Base-by-base conservation (phyloP, 1,140 invertebrate species). In the Drosophila grimshawi region DNA sequence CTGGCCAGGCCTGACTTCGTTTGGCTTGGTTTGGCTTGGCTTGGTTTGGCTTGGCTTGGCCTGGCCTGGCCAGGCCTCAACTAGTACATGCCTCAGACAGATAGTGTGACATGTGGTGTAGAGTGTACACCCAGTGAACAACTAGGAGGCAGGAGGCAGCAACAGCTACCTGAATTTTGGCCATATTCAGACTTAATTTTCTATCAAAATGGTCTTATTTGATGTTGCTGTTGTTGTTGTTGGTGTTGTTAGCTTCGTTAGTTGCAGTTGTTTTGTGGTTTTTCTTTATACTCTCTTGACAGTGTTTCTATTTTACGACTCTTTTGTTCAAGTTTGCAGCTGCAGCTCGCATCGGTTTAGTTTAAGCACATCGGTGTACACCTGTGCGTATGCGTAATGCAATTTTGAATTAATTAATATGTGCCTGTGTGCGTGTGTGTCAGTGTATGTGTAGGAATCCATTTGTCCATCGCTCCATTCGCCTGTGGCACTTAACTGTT, bases 331-430 rank as follows among this genome's bases (percentile, higher is more conserved):
- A 33, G 33, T 33, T 46, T 45, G 57, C 72, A 64, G 37, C 39
- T 41, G 41, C 51, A 55, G 27, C 52, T 69, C 52, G 53, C 7
- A 60, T 45, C 37, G 52, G 72, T 63, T 70, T 71, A 71, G 53
- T 59, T 76, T 59, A 37, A 29, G 56, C 51, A 30, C 49, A 51
- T n/a, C 41, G 51, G 33, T 46, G 83, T 68, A 83, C 83, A 88
- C 80, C 85, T 88, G 83, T 88, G 85, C 83, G 80, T 89, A 83
- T 89, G 85, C 85, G 83, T 83, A 88, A 88, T 89, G 64, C 80
- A 83, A 89, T 88, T 89, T 80, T 88, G 83, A 75, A 88, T 88
- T 88, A 88, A 88, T 88, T 88, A 88, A 88, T 88, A 83, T 74
- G 72, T 71, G 67, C 62, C 35, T 51, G 52, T 57, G 32, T 75